Evolutionary conservation across 2,888 invertebrate genomes (phyloP).

Genomic region (Ommatoiulus sabulosus): DNA sequence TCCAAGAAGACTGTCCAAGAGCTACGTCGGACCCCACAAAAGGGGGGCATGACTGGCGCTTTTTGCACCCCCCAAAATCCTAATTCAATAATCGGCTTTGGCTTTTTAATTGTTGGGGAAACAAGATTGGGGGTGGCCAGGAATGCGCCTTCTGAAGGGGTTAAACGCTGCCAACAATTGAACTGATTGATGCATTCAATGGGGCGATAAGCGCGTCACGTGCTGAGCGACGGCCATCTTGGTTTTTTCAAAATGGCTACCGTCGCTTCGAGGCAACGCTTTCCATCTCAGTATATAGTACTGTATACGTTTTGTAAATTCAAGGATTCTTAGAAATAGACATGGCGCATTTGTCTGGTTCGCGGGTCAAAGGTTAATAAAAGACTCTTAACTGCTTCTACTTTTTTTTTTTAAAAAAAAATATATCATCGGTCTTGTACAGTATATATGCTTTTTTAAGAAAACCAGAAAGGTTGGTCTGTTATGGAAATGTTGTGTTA

Average conservation of each 20-base stretch:
- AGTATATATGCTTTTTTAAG: too few relatives aligned
- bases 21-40: neutral
- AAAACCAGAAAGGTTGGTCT: too few relatives aligned
- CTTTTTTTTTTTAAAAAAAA: too few relatives aligned
- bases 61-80: neutral
- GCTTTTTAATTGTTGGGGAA: slow-evolving; percentile 10
- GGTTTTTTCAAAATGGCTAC: neutral
- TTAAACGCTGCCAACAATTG: slow-evolving; percentile 12
- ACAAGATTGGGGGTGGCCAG: slow-evolving; percentile 19
- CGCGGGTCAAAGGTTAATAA: too few relatives aligned
- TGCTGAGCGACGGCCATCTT: neutral
- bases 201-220: slow-evolving; percentile 3
- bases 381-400: too few relatives aligned
- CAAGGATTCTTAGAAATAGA: neutral
- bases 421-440: too few relatives aligned
- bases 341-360: too few relatives aligned
- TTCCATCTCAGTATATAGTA: too few relatives aligned
- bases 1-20: slow-evolving; percentile 10
- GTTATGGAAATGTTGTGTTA: too few relatives aligned
- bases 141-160: neutral
- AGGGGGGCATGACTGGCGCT: neutral
- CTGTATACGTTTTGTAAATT: neutral
- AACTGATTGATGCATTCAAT: neutral
- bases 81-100: slow-evolving; percentile 19
- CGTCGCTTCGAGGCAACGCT: neutral